Evolutionary conservation across 2,888 invertebrate species (phyloP).

Genomic region (Pasiphila rectangulata): DNA sequence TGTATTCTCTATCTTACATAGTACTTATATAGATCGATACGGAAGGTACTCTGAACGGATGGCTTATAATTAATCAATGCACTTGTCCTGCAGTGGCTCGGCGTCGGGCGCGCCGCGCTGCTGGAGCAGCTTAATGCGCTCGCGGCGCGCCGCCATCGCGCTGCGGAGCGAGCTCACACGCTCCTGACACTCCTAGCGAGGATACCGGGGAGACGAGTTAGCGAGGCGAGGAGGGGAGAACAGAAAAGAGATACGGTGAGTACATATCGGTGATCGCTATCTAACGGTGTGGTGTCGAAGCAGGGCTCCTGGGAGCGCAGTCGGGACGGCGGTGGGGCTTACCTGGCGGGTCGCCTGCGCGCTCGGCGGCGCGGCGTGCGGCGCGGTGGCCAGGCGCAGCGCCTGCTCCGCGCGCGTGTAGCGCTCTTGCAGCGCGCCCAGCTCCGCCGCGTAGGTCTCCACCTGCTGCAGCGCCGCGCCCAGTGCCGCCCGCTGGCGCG

Average conservation of each 20-base stretch:
- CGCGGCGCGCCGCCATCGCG: conserved; percentile 92
- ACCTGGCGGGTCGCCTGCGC: conserved; percentile 92
- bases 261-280: conserved; percentile 55
- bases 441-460: conserved; percentile 93
- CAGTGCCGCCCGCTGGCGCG: conserved; percentile 84
- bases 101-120: conserved; percentile 93
- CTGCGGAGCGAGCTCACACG: conserved; percentile 91
- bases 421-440: conserved; percentile 90
- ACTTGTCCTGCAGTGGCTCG: conserved; percentile 86
- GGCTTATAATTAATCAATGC: conserved; percentile 60
- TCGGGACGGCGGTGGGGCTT: conserved; percentile 61
- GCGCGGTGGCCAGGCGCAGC: conserved; percentile 89
- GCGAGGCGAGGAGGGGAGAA: conserved; percentile 63
- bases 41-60: conserved; percentile 52
- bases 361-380: conserved; percentile 90
- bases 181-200: conserved; percentile 89
- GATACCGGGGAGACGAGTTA: conserved; percentile 71
- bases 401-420: conserved; percentile 94
- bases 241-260: conserved; percentile 65
- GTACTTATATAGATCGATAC: conserved; percentile 53
- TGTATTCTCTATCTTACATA: conserved; percentile 59
- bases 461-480: conserved; percentile 90
- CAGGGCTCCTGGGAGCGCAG: conserved; percentile 38
- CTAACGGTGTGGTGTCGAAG: conserved; percentile 42
- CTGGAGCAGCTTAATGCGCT: conserved; percentile 92